A percentile compares a stretch with the other conserved stretches of the same genome.
These are phyloP conservation scores for Isotomurus palustris DNA, from an alignment of 2,888 invertebrate species.

Conservation along the genomic window DNA sequence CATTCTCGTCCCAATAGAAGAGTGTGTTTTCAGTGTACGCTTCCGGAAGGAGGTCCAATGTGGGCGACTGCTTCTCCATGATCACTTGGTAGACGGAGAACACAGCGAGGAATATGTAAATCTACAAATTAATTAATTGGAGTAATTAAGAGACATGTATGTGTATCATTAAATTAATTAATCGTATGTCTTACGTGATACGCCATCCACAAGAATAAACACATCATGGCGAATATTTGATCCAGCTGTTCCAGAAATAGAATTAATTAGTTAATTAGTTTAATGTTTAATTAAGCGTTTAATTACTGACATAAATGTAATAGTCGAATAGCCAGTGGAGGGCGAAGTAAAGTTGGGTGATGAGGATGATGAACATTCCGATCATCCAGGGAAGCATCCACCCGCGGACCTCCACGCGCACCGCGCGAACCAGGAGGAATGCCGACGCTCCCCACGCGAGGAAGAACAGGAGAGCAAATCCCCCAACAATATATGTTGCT, in stretches of 20 bases:
- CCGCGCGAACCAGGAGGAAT: conserved; percentile 60
- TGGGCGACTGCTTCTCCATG: conserved; percentile 74
- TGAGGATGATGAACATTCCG: conserved; percentile 63
- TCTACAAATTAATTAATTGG: conserved; percentile 54
- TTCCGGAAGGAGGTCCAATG: conserved; percentile 62
- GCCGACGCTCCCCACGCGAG: conserved; percentile 56
- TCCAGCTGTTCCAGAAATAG: conserved; percentile 61
- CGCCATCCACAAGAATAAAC: conserved; percentile 76
- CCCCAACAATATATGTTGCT: conserved; percentile 71
- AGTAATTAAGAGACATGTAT: conserved; percentile 8
- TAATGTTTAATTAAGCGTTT: background rate
- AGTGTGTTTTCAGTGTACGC: conserved; percentile 53
- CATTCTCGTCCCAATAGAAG: conserved; percentile 35
- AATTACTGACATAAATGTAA: conserved; percentile 76
- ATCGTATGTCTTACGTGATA: conserved; percentile 67
- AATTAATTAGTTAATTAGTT: background rate
- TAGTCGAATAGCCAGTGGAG: conserved; percentile 83
- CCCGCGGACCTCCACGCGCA: conserved; percentile 68
- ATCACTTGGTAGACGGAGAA: conserved; percentile 79
- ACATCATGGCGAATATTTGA: conserved; percentile 68
- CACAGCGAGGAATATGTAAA: conserved; percentile 82
- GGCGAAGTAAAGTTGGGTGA: conserved; percentile 74
- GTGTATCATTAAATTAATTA: conserved; percentile 19
- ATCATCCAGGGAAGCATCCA: conserved; percentile 76
- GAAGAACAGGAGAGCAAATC: conserved; percentile 56